These are phyloP conservation scores for Forbesichthys agassizii DNA, from an alignment of 2,113 vertebrate genomes.

Conservation along the genomic window DNA sequence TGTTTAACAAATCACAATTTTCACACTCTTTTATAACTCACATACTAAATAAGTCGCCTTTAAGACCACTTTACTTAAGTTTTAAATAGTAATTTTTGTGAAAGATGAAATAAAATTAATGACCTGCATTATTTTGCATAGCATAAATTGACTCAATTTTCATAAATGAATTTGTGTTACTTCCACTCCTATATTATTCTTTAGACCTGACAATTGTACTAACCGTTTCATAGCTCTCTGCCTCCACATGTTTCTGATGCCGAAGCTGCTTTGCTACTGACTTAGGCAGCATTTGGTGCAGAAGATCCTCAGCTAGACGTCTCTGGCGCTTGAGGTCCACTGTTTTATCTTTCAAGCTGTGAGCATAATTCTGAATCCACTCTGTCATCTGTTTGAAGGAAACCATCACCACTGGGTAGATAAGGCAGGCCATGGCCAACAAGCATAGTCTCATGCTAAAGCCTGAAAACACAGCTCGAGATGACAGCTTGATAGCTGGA, in stretches of 20 bases:
- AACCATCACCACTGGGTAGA: slow-evolving; percentile 82
- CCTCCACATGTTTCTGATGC: slow-evolving; percentile 80
- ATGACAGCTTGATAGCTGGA: slow-evolving; percentile 66
- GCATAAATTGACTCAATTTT: too few relatives aligned
- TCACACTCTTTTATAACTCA: too few relatives aligned
- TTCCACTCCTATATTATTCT: too few relatives aligned
- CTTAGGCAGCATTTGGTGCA: slow-evolving; percentile 91
- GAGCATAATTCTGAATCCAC: slow-evolving; percentile 85
- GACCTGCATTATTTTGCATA: neutral
- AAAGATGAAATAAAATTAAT: too few relatives aligned
- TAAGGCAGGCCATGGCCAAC: slow-evolving; percentile 76
- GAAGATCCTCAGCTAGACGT: slow-evolving; percentile 82
- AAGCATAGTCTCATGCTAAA: slow-evolving; percentile 81
- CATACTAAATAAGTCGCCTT: too few relatives aligned
- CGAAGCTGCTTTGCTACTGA: slow-evolving; percentile 87
- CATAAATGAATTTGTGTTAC: too few relatives aligned
- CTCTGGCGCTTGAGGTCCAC: slow-evolving; percentile 82
- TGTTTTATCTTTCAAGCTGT: slow-evolving; percentile 78
- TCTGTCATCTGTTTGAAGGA: slow-evolving; percentile 87
- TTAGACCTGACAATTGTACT: slow-evolving; percentile 3
- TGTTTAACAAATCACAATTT: too few relatives aligned
- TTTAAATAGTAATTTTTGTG: too few relatives aligned
- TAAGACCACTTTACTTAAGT: too few relatives aligned
- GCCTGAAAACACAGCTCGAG: slow-evolving; percentile 69
- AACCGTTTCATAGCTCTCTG: slow-evolving; percentile 89